Base-by-base conservation (phyloP, 2,113 vertebrate genomes). In the Willisornis vidua region DNA sequence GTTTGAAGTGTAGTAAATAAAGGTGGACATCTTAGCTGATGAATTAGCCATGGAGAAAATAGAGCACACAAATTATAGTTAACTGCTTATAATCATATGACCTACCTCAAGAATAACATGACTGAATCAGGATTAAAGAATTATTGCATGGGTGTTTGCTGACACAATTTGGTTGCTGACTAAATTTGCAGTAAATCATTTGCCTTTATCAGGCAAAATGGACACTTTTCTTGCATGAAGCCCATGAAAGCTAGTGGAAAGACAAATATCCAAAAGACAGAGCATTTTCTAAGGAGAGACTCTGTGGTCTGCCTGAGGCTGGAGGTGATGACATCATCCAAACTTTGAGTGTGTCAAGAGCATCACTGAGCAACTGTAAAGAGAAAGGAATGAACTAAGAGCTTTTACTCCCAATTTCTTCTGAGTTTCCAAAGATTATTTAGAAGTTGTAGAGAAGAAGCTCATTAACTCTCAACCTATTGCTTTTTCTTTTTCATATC, bases 11-110 rank as follows among this genome's bases (percentile, higher is more conserved):
- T 17, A 66, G 59, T 77, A 91, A 90, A 91, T 83, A 88, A 85
- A 80, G 35, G 67, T 49, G 39, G 52, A 54, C 39, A 33, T 73
- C 23, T 85, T 59, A 83, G 55, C 55, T 93, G 74, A 94, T 31
- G 55, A 91, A 83, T 91, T 90, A 86, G 46, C 85, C 61, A 28
- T n/a, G 51, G 78, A 93, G 85, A 93, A 93, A 95, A 95, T 57
- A 93, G 84, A 91, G 45, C 46, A 90, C 55, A 55, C 75, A 89
- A 91, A 90, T 90, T 86, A 67, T 26, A 67, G 41, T 87, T 58
- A 89, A 49, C 49, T 68, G 62, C 62, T 85, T 91, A 37, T 79
- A 72, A 73, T 37, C 29, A 29, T 73, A 26, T 73, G 70, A 85
- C 66, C 66, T 87, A 85, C 39, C 45, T 54, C 16, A 58, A 79